These are phyloP conservation scores for Pseudachorutes palmiensis DNA, from an alignment of 1,140 invertebrate species.

Conservation along the genomic window DNA sequence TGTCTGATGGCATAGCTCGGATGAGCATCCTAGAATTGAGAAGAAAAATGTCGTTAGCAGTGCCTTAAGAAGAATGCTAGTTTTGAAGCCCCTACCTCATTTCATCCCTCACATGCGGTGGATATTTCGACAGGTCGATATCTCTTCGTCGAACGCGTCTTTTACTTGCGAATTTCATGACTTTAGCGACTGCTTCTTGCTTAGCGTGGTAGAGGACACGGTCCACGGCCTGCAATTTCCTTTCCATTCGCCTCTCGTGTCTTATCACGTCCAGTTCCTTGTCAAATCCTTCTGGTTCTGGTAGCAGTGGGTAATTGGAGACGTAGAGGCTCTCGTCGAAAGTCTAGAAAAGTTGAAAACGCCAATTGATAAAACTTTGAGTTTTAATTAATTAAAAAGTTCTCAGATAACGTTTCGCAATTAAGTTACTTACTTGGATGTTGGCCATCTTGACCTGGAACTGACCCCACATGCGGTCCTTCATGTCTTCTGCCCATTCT, in stretches of 20 bases:
- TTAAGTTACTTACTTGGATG: slow-evolving; percentile 14
- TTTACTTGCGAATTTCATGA: neutral
- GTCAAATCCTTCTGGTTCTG: neutral
- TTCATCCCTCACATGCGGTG: neutral
- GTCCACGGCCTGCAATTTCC: slow-evolving; percentile 17
- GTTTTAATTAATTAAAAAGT: neutral
- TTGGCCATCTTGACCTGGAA: slow-evolving; percentile 25
- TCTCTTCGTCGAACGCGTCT: neutral
- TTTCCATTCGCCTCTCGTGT: slow-evolving; percentile 18
- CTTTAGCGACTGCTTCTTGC: neutral
- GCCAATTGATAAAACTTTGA: neutral
- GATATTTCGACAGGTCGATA: slow-evolving; percentile 4
- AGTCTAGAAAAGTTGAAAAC: slow-evolving; percentile 11
- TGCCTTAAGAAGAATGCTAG: neutral
- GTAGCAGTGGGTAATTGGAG: slow-evolving; percentile 25
- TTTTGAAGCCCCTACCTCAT: slow-evolving; percentile 5
- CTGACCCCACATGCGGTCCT: slow-evolving; percentile 24
- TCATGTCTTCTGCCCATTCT: slow-evolving; percentile 26
- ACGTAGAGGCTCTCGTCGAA: slow-evolving; percentile 23
- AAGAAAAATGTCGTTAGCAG: neutral
- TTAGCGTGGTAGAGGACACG: slow-evolving; percentile 17
- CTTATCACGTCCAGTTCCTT: neutral
- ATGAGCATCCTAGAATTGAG: neutral
- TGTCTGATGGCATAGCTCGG: neutral
- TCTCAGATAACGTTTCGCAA: too few relatives aligned